Evolutionary conservation across 2,113 vertebrate species (phyloP), one percentile per base, ranked within the genome.

Genomic region (Pollimyrus isidori): DNA sequence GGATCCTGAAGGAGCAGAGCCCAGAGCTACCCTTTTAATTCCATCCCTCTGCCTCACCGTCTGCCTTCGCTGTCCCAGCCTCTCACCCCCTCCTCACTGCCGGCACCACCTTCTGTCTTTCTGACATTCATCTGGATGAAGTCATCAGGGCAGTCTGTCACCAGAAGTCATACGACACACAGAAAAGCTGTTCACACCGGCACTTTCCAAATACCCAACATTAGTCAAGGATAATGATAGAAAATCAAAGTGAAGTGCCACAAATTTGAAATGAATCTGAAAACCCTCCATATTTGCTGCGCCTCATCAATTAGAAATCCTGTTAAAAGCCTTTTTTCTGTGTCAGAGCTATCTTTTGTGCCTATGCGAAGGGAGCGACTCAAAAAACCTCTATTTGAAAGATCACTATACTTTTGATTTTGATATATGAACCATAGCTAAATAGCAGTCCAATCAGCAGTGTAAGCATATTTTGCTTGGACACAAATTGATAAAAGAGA

Each of bases 231-330:
- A 89, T 39, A 86, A 89, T 69, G 50, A 80, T n/a, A 82, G 45
- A 82, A 53, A 83, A 82, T 9, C 49, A 35, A 83, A 89, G 58
- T 56, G 17, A 89, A 46, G 73, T 21, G 17, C 50, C 19, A 19
- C 45, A 88, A 88, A 85, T 88, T 88, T 90, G 65, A 90, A 89
- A 90, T 9, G n/a, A 5, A 39, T 88, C 69, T 89, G 80, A 62
- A 62, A 62, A 7, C 7, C 56, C n/a, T 23, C 56, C 21, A 62
- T 62, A 62, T 62, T 62, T 11, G 56, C 6, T 62, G 56, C 9
- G 56, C 56, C 23, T n/a, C 56, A 62, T 62, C 56, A n/a, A 62
- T n/a, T 62, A 62, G 56, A 62, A 62, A 62, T 62, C 56, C 56
- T 62, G 23, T 62, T 62, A 62, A 80, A 83, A 88, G 65, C 42